These are phyloP conservation scores for Amphiduros pacificus DNA, from an alignment of 2,888 invertebrate genomes.

Conservation along the genomic window DNA sequence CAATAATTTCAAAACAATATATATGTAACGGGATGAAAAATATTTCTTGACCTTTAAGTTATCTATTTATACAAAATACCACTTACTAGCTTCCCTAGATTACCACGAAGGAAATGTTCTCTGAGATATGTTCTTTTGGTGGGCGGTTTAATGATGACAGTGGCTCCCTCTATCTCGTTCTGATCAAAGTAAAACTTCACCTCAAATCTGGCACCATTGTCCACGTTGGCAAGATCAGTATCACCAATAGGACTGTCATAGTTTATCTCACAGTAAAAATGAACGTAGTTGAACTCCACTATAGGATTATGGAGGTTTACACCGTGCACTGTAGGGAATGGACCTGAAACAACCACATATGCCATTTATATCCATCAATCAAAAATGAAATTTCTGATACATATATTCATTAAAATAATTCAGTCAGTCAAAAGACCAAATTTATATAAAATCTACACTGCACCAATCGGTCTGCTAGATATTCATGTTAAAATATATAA, in stretches of 20 bases:
- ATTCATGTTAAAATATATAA: no score
- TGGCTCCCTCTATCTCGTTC: neutral
- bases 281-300: constrained; percentile 4
- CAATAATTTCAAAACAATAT: no score
- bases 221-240: no score
- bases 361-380: neutral
- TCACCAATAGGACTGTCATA: neutral
- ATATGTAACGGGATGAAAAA: no score
- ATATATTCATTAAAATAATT: no score
- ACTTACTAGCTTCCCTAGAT: constrained; percentile 13
- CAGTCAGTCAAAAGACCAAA: no score
- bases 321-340: neutral
- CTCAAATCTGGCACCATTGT: constrained; percentile 10
- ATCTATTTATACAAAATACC: no score
- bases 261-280: constrained; percentile 7
- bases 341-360: neutral
- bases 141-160: neutral
- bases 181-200: constrained; percentile 14
- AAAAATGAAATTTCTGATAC: no score
- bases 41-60: no score
- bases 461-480: no score
- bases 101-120: constrained; percentile 10
- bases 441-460: no score
- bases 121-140: neutral
- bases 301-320: constrained; percentile 1